Evolutionary conservation across 2,797 vertebrate genomes (phyloP), one percentile per base, ranked within the genome.

Genomic region (Poeciliopsis paucimaculata): DNA sequence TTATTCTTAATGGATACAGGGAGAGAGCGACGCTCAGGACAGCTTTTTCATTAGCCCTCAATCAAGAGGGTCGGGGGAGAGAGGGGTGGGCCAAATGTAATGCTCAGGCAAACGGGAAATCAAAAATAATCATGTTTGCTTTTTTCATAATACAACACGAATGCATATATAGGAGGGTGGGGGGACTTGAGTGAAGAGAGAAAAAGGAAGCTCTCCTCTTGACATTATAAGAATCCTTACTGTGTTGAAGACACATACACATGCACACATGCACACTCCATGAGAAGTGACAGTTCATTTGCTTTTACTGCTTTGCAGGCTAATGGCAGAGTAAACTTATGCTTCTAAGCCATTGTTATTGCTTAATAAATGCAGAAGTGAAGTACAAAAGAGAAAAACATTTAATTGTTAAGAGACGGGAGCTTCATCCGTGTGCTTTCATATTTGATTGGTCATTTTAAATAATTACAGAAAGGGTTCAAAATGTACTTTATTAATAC

Each of bases 1-100:
- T 99, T 99, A 99, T 99, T 99, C 98, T 97, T 99, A 99, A 99
- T 99, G 98, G 98, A 99, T 98, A 99, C 97, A 98, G 97, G 98
- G 97, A 98, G 98, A 97, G 97, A 98, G 97, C 96, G 96, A 92
- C 96, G 97, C 94, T 96, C 96, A 97, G 98, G 98, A 98, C 98
- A 98, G 98, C 98, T 98, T 99, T 99, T 99, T 99, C 98, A 99
- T 99, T 99, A 99, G 97, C 97, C 97, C 97, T 99, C 98, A 99
- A 99, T 99, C 98, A 99, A 96, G 96, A 95, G 96, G 97, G 97
- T 97, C 89, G 91, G 91, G 93, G 88, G 89, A 91, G 88, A 92
- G 91, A 90, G 86, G 93, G 91, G 90, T 88, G 96, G 95, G 96
- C 97, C 97, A 98, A 98, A 98, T 96, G 96, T 96, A 98, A 95